Conservation (phyloP, 2,797 vertebrate genomes). For the Cyclura pinguis region DNA sequence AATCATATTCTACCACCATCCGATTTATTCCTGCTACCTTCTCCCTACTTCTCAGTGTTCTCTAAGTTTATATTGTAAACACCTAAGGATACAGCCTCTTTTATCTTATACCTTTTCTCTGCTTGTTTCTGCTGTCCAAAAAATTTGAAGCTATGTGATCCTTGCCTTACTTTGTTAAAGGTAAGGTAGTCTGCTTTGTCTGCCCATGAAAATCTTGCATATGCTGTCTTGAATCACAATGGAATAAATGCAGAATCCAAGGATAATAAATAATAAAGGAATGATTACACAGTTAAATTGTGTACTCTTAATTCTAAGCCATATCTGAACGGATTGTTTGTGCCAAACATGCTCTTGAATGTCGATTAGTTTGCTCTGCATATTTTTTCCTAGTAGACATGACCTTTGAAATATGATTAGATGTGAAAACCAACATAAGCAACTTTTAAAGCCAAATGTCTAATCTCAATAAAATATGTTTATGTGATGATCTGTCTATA, state of each 20-base stretch:
- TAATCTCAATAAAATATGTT: neutral
- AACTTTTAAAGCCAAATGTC: conserved; percentile 2
- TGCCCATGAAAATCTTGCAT: neutral
- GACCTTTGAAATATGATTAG: neutral
- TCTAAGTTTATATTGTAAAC: too few relatives aligned
- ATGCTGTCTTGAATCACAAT: neutral
- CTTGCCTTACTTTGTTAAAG: too few relatives aligned
- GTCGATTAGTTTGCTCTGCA: neutral
- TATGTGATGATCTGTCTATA: neutral
- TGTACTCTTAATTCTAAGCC: neutral
- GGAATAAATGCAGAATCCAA: neutral
- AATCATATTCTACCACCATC: neutral
- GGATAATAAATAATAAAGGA: neutral
- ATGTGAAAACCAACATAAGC: neutral
- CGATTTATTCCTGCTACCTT: neutral
- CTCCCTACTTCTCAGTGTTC: neutral
- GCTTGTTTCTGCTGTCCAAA: too few relatives aligned
- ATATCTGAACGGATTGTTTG: neutral
- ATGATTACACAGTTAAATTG: neutral
- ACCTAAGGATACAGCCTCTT: too few relatives aligned
- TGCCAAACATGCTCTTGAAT: rapidly evolving
- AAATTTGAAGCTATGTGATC: too few relatives aligned
- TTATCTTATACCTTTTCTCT: too few relatives aligned
- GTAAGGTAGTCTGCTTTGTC: too few relatives aligned
- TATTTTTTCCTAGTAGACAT: rapidly evolving